phyloP scores from a whole-genome alignment of 1,140 invertebrate genomes.

The Lanistes nyassanus region DNA sequence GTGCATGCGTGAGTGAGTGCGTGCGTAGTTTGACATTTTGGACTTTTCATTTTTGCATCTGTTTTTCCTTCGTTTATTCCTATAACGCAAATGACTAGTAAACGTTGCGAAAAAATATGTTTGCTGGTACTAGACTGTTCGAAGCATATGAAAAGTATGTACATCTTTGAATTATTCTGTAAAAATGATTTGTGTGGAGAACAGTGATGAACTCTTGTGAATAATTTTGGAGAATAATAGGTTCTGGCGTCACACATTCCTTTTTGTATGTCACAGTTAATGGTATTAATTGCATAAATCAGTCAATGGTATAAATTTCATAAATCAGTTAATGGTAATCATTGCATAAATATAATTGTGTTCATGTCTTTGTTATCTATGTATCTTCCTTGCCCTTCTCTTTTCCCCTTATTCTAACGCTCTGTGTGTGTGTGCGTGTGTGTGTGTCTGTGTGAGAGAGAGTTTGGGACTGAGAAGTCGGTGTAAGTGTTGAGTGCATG shows the following conservation, averaged over 20 bases:
- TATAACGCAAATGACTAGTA: not conserved
- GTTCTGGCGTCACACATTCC: too few relatives aligned
- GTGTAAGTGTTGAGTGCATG: too few relatives aligned
- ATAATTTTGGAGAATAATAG: too few relatives aligned
- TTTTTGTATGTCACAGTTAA: too few relatives aligned
- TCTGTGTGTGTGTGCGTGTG: not conserved
- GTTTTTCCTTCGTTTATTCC: not conserved
- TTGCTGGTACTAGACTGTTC: not conserved
- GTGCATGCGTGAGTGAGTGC: not conserved
- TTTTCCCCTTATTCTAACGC: not conserved
- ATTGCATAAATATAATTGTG: too few relatives aligned
- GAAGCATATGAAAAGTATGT: not conserved
- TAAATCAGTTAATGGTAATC: too few relatives aligned
- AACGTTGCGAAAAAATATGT: not conserved
- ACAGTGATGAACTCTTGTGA: too few relatives aligned
- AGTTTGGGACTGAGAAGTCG: not conserved
- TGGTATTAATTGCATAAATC: too few relatives aligned
- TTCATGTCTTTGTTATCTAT: too few relatives aligned
- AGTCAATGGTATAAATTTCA: too few relatives aligned
- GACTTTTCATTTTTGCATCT: not conserved
- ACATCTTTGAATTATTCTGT: not conserved
- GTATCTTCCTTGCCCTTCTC: too few relatives aligned
- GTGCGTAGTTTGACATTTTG: not conserved
- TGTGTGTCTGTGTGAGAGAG: conserved; percentile 13
- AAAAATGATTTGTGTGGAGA: not conserved